These are phyloP conservation scores for Galeopsomyia nigrocyanea DNA, from an alignment of 2,888 invertebrate genomes.

Conservation along the genomic window DNA sequence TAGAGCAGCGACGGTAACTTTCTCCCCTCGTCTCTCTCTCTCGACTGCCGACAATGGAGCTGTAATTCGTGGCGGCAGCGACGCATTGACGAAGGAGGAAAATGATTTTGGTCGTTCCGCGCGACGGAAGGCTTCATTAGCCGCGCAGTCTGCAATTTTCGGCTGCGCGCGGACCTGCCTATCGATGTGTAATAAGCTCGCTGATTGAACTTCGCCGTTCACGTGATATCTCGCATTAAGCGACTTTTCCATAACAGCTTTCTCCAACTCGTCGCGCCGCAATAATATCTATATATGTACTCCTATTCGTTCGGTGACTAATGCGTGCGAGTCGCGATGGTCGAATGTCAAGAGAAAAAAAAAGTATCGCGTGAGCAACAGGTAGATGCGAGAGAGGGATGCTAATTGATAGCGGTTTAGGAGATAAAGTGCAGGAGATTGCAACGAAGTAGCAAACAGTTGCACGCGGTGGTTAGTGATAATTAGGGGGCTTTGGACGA, in stretches of 20 bases:
- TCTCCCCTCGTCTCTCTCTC: constrained; percentile 3
- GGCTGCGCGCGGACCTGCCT: background rate
- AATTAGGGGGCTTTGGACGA: too few species aligned
- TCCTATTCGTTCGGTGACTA: too few species aligned
- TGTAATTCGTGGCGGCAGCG: too few species aligned
- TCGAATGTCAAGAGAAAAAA: too few species aligned
- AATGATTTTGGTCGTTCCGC: background rate
- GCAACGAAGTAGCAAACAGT: background rate
- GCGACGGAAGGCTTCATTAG: background rate
- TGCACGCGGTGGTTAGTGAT: too few species aligned
- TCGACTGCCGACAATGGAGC: background rate
- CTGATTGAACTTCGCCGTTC: constrained; percentile 23
- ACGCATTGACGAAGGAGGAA: constrained; percentile 2
- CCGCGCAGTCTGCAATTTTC: background rate
- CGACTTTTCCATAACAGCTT: constrained; percentile 10
- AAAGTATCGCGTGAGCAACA: too few species aligned
- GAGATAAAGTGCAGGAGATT: background rate
- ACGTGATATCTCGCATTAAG: constrained; percentile 10
- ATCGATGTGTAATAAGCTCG: constrained; percentile 1
- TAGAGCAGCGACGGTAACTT: constrained; percentile 14
- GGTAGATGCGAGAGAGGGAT: background rate
- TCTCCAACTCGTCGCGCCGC: background rate
- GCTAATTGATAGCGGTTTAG: too few species aligned
- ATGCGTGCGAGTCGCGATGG: too few species aligned
- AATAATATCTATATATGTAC: too few species aligned